Evolutionary conservation across 35 echinoderm and acorn worm genomes (phyloP), one percentile per base, ranked within the genome.

Genomic region (Eucidaris tribuloides): DNA sequence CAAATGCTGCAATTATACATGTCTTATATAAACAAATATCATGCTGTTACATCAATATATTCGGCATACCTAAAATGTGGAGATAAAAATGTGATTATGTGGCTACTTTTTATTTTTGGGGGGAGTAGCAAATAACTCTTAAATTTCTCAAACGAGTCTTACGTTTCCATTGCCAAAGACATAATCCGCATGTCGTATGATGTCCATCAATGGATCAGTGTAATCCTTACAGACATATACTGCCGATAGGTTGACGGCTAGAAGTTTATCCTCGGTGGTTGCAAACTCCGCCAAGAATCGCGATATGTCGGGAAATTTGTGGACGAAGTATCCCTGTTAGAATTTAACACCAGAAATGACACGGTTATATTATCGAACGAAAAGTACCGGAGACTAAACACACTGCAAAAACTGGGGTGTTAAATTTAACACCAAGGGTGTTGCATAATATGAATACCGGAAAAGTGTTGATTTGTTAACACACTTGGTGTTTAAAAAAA

Each of bases 141-240:
- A 11, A n/a, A n/a, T 52, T 9, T 11, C n/a, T 11, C 9, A 52
- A 52, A 52, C 20, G 11, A 23, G 32, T 32, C 77, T 79, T 34
- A 79, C 77, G 24, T 20, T 35, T 79, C 54, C 25, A 55, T 79
- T 79, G 24, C 77, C 77, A 25, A 79, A 79, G 50, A 79, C 45
- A 23, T 32, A 32, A 5, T 79, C 38, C 1, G 50, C 77, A 79
- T 32, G 27, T 33, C 11, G 27, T 57, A 79, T 54, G 0, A 79
- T 79, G 22, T 57, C n/a, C n/a, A n/a, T 32, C 43, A 79, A 35
- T 13, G 41, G 45, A 0, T 55, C 11, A 3, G 44, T 9, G 3
- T 23, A 79, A 29, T 79, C 42, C 30, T 79, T 23, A 13, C 77
- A 79, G 1, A 79, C 77, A n/a, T 79, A 79, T 13, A 57, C 45